These are phyloP conservation scores for Galago senegalensis DNA, from an alignment of 2,797 vertebrate species.

Conservation along the genomic window DNA sequence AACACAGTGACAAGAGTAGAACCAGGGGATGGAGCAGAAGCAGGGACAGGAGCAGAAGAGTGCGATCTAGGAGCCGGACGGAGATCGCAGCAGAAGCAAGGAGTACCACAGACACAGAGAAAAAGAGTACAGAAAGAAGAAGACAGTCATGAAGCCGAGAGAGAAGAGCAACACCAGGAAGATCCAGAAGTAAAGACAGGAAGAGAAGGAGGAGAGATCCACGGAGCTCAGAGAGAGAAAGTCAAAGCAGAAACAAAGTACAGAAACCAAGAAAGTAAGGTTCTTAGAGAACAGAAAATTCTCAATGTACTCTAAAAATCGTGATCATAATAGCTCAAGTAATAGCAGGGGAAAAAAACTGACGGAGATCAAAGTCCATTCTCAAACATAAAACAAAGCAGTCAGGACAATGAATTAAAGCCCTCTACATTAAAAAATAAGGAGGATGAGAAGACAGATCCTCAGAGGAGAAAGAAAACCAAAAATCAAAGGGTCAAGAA, in stretches of 20 bases:
- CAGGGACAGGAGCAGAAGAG: conserved; percentile 90
- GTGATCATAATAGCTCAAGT: conserved; percentile 93
- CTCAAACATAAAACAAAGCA: conserved; percentile 91
- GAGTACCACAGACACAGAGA: conserved; percentile 93
- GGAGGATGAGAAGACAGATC: conserved; percentile 91
- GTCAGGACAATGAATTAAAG: conserved; percentile 90
- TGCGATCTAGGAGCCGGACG: conserved; percentile 92
- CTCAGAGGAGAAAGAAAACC: conserved; percentile 91
- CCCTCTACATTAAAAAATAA: conserved; percentile 90
- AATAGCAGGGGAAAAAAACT: conserved; percentile 90
- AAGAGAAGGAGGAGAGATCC: conserved; percentile 90
- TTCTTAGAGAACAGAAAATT: conserved; percentile 92
- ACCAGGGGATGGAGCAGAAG: conserved; percentile 93
- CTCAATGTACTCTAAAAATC: conserved; percentile 90
- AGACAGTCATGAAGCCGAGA: conserved; percentile 93
- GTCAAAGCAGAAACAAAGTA: conserved; percentile 93
- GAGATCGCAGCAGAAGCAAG: conserved; percentile 92
- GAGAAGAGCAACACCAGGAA: conserved; percentile 92
- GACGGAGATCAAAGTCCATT: conserved; percentile 92
- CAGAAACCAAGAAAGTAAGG: conserved; percentile 93
- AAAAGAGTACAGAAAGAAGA: conserved; percentile 90
- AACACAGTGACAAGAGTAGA: conserved; percentile 90
- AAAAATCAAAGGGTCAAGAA: conserved; percentile 93
- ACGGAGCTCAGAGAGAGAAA: conserved; percentile 91
- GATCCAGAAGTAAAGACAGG: conserved; percentile 91